phyloP scores from a whole-genome alignment of 2,797 vertebrate genomes.

The Aldrovandia affinis region DNA sequence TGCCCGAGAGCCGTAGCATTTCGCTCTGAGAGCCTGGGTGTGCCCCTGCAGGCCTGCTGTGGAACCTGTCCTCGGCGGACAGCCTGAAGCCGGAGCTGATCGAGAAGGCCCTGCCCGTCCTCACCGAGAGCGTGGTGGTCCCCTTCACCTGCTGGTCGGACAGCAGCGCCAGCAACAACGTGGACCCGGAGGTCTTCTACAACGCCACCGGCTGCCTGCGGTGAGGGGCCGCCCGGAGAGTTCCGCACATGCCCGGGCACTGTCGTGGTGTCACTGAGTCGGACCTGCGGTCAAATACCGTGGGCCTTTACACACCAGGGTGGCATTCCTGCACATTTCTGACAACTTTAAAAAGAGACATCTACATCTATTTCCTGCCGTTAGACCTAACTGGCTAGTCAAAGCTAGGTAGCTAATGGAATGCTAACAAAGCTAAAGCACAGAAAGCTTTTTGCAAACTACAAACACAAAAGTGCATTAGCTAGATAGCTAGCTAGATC shows the following conservation, averaged over 20 bases:
- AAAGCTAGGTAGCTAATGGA: no score
- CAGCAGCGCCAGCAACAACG: conserved; percentile 56
- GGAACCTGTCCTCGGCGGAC: conserved; percentile 91
- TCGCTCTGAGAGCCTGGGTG: background rate
- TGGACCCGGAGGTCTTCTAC: conserved; percentile 87
- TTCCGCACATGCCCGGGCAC: background rate
- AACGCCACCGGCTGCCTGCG: conserved; percentile 89
- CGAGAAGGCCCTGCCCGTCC: conserved; percentile 74
- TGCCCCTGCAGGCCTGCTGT: conserved; percentile 83
- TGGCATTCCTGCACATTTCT: no score
- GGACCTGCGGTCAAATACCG: background rate
- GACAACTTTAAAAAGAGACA: no score
- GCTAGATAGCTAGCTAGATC: no score
- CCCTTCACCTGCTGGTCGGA: conserved; percentile 83
- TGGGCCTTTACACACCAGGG: no score
- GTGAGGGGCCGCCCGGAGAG: conserved; percentile 57
- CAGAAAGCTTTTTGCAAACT: no score
- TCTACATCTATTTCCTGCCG: no score
- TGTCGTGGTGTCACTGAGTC: background rate
- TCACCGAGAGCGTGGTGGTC: conserved; percentile 84
- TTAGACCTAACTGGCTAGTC: no score
- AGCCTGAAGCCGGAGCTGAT: conserved; percentile 82
- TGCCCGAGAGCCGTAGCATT: no score
- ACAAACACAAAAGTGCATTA: no score
- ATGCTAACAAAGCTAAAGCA: no score